Evolutionary conservation across 1,140 invertebrate genomes (phyloP).

Genomic region (Triops cancriformis): DNA sequence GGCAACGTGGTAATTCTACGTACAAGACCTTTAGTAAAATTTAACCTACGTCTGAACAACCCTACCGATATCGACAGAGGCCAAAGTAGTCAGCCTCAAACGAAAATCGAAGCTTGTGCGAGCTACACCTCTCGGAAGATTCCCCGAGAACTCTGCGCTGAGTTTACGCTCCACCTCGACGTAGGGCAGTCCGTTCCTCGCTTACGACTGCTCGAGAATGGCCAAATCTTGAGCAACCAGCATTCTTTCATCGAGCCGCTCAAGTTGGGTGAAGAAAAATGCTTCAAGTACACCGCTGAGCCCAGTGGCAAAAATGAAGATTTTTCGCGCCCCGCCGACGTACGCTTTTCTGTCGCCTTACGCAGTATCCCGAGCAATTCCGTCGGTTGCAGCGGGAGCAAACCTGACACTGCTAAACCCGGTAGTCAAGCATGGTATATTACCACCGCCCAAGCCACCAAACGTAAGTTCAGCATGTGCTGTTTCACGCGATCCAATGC

Average conservation of each 20-base stretch:
- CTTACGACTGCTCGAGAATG: neutral
- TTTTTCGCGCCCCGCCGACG: neutral
- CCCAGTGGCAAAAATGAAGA: neutral
- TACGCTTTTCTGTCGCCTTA: neutral
- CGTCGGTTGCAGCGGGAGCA: neutral
- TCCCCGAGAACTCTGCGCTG: neutral
- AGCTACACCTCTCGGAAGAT: neutral
- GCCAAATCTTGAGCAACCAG: neutral
- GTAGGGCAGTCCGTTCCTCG: neutral
- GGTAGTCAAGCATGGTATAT: neutral
- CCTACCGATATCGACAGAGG: slow-evolving; percentile 34
- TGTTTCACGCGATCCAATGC: neutral
- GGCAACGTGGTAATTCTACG: slow-evolving; percentile 1
- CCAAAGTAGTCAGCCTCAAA: neutral
- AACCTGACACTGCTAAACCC: neutral
- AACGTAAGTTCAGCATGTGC: neutral
- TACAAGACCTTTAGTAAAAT: neutral
- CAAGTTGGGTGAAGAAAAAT: neutral
- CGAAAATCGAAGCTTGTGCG: neutral
- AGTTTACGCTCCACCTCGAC: neutral
- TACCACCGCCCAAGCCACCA: neutral
- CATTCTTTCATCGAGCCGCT: neutral
- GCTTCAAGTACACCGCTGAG: neutral
- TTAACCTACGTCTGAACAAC: slow-evolving; percentile 31
- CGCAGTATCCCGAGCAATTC: neutral